Conservation (phyloP, 2,113 vertebrate species). For the Sciurus niger region DNA sequence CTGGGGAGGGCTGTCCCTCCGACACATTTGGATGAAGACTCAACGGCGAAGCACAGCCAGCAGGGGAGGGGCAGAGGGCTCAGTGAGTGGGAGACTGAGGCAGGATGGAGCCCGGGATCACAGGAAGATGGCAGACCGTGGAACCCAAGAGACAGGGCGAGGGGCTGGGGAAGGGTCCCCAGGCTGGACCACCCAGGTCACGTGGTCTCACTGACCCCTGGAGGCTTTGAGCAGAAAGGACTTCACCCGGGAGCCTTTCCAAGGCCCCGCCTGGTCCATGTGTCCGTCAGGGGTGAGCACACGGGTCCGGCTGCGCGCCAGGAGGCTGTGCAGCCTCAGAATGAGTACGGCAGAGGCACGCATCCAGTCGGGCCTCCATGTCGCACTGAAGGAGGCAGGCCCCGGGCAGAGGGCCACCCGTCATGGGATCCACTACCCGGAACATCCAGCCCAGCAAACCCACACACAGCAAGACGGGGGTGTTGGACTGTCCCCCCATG, state of each 20-base stretch:
- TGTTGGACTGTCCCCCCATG: accelerated
- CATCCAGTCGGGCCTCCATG: accelerated
- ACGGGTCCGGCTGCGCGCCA: accelerated
- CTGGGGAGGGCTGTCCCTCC: accelerated
- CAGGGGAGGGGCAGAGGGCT: neutral
- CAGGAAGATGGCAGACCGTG: accelerated
- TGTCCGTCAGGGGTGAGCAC: accelerated
- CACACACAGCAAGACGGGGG: no score
- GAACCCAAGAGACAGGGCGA: accelerated
- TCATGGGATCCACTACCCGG: accelerated
- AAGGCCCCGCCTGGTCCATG: neutral
- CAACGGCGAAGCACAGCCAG: accelerated
- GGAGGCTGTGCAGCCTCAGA: accelerated
- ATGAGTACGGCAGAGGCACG: accelerated
- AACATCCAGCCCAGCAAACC: neutral
- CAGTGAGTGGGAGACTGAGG: accelerated
- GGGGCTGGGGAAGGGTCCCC: no score
- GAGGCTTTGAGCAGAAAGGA: neutral
- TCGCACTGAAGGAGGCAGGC: accelerated
- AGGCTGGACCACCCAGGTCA: accelerated
- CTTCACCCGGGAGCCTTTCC: accelerated
- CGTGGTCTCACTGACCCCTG: neutral
- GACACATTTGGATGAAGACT: accelerated
- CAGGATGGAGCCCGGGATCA: accelerated
- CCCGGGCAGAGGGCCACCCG: accelerated